Conservation (phyloP, 2,888 invertebrate genomes). For the Macroteleia sp. region DNA sequence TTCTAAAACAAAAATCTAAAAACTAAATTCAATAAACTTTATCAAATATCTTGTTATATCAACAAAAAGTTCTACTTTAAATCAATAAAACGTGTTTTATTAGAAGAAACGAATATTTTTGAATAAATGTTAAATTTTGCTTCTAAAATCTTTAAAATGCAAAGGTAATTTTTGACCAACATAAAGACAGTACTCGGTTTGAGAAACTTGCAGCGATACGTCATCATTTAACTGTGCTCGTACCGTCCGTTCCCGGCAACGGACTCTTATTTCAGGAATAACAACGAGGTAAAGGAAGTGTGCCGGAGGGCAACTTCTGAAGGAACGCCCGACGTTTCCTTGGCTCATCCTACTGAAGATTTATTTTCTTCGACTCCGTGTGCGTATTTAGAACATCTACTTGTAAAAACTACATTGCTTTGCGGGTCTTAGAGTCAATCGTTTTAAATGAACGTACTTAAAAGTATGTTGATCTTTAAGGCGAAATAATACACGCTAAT, state of each 20-base stretch:
- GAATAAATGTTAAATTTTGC: too few relatives aligned
- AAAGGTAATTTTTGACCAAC: neutral
- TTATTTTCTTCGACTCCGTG: constrained; percentile 33
- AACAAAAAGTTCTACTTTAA: too few relatives aligned
- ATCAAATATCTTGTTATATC: too few relatives aligned
- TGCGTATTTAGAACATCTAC: neutral
- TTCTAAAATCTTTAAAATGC: neutral
- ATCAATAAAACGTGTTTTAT: too few relatives aligned
- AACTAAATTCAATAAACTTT: too few relatives aligned
- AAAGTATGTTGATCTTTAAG: neutral
- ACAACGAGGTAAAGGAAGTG: constrained; percentile 32
- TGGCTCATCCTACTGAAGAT: constrained; percentile 36
- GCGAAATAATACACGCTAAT: too few relatives aligned
- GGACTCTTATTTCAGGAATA: constrained; percentile 40
- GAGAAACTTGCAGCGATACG: neutral
- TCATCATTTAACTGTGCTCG: constrained; percentile 22
- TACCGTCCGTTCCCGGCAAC: constrained; percentile 15
- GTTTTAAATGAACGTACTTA: constrained; percentile 14
- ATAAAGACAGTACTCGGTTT: neutral
- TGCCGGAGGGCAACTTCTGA: constrained; percentile 43
- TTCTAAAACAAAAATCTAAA: too few relatives aligned
- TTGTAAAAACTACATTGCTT: neutral
- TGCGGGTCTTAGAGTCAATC: neutral
- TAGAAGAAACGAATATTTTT: too few relatives aligned
- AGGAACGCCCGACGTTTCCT: constrained; percentile 61